Conservation (phyloP, 1,140 invertebrate genomes). For the Drosophila mojavensis region DNA sequence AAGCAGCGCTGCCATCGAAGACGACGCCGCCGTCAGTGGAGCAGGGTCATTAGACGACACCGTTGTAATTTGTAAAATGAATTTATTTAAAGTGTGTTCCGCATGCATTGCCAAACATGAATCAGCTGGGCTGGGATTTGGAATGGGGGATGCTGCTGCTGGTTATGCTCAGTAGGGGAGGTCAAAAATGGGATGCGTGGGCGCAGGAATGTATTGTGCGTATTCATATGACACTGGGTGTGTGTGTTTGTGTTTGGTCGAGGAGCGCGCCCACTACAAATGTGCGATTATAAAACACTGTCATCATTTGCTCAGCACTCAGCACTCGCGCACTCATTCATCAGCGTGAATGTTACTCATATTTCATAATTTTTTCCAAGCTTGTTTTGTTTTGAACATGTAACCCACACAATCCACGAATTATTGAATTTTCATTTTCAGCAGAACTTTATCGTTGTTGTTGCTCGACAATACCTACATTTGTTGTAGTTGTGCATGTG, state of each 20-base stretch:
- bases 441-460: constrained; percentile 32
- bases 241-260: constrained; percentile 13
- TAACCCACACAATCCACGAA: constrained; percentile 58
- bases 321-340: constrained; percentile 43
- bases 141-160: constrained; percentile 36
- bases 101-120: constrained; percentile 51
- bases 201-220: constrained; percentile 47
- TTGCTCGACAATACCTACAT: constrained; percentile 64
- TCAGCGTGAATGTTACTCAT: constrained; percentile 40
- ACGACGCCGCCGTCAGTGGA: constrained; percentile 54
- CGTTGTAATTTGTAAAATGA: constrained; percentile 34
- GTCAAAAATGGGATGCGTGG: constrained; percentile 62
- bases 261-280: constrained; percentile 34
- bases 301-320: constrained; percentile 43
- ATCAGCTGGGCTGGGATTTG: constrained; percentile 58
- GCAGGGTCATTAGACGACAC: constrained; percentile 79
- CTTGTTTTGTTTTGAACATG: constrained; percentile 33
- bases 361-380: constrained; percentile 64
- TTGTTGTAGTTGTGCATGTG: constrained; percentile 72
- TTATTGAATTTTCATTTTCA: constrained; percentile 78
- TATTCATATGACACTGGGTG: constrained; percentile 15
- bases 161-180: constrained; percentile 56
- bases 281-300: constrained; percentile 72
- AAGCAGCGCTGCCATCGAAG: constrained; percentile 42
- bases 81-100: constrained; percentile 52